Conservation (phyloP, 2,797 vertebrate genomes). For the Darevskia nairensis region DNA sequence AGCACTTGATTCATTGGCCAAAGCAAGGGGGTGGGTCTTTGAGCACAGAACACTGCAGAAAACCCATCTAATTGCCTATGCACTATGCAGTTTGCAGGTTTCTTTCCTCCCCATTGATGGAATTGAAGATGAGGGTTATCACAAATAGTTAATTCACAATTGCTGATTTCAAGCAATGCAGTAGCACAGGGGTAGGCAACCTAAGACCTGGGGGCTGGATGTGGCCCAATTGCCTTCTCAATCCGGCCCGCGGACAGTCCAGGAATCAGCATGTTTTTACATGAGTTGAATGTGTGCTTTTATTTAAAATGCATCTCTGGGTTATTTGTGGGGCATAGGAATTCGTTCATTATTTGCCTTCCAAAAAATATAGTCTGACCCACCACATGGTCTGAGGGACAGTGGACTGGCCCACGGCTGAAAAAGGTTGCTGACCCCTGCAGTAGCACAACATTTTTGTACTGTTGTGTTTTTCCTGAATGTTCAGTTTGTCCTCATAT, state of each 20-base stretch:
- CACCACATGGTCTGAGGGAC: too few species aligned
- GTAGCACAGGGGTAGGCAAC: not conserved
- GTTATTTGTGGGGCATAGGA: too few species aligned
- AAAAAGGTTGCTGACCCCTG: too few species aligned
- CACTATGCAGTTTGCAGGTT: not conserved
- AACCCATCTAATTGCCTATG: not conserved
- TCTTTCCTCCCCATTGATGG: not conserved
- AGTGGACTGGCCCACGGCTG: too few species aligned
- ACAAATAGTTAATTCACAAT: slow-evolving; percentile 16
- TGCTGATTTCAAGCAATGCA: slow-evolving; percentile 37
- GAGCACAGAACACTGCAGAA: not conserved
- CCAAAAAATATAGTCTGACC: too few species aligned
- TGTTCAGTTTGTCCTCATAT: slow-evolving; percentile 26
- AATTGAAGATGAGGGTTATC: not conserved
- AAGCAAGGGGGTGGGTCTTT: not conserved
- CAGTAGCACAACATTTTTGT: not conserved
- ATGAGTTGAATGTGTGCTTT: too few species aligned
- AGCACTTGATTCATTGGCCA: not conserved
- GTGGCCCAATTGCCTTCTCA: too few species aligned
- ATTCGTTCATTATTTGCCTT: too few species aligned
- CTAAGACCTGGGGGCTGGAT: too few species aligned
- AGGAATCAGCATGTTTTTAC: too few species aligned
- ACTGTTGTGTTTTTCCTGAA: slow-evolving; percentile 18
- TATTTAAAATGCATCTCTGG: too few species aligned
- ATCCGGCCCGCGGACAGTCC: too few species aligned